A percentile compares a stretch with the other conserved stretches of the same genome.
phyloP scores from a whole-genome alignment of 1,140 invertebrate genomes.

The Lasioglossum baleicum region DNA sequence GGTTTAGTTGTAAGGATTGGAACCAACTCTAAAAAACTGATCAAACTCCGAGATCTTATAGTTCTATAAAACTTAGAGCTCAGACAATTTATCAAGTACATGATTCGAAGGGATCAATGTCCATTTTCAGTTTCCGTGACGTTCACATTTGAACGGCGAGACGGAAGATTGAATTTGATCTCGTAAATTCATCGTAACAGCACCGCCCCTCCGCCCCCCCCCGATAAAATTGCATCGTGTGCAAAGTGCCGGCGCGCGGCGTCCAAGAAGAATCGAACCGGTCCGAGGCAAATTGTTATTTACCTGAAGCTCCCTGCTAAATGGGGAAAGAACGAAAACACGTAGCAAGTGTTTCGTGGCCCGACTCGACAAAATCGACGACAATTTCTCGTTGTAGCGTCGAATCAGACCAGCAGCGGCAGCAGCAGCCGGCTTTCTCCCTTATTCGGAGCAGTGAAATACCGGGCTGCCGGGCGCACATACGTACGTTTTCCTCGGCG shows the following conservation, averaged over 20 bases:
- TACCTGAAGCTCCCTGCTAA: background rate
- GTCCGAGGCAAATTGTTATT: conserved; percentile 14
- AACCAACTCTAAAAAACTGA: too few relatives aligned
- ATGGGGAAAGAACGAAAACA: background rate
- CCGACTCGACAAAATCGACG: conserved; percentile 23
- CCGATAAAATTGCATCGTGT: background rate
- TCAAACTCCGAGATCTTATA: too few relatives aligned
- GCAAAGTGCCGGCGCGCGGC: background rate
- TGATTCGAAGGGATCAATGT: too few relatives aligned
- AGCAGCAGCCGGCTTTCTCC: background rate
- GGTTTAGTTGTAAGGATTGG: too few relatives aligned
- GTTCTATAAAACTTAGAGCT: too few relatives aligned
- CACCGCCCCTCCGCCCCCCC: too few relatives aligned
- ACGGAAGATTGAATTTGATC: background rate
- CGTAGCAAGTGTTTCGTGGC: background rate
- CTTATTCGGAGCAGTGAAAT: conserved; percentile 26
- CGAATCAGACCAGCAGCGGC: background rate
- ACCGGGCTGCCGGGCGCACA: conserved; percentile 13
- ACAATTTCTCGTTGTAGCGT: conserved; percentile 15
- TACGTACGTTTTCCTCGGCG: background rate
- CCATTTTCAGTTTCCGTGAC: too few relatives aligned
- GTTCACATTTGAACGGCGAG: too few relatives aligned
- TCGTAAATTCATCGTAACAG: background rate
- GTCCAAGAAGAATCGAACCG: background rate
- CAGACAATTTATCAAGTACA: too few relatives aligned